phyloP scores from a whole-genome alignment of 2,797 vertebrate species.

The Choloepus didactylus region DNA sequence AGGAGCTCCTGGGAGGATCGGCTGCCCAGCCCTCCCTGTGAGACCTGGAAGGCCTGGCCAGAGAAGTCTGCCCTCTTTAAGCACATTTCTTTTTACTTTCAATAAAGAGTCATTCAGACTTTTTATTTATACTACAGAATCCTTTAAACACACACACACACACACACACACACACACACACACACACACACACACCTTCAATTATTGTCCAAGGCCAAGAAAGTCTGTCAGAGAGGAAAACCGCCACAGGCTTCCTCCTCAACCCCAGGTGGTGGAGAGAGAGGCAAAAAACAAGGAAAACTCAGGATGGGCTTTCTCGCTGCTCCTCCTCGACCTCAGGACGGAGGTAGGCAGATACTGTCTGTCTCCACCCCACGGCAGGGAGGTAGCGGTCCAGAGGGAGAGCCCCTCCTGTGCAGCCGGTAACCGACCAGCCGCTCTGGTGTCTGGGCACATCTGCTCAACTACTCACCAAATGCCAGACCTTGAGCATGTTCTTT shows the following conservation, averaged over 20 bases:
- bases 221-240: background rate
- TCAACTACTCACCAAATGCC: background rate
- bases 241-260: background rate
- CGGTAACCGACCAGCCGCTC: no score
- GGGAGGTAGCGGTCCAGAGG: background rate
- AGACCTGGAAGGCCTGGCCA: background rate
- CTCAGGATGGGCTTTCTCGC: background rate
- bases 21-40: background rate
- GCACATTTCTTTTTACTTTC: background rate
- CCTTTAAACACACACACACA: background rate
- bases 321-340: background rate
- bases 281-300: no score
- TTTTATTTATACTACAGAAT: constrained; percentile 3
- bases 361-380: background rate
- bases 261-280: background rate
- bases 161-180: no score
- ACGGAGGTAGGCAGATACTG: background rate
- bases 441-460: background rate
- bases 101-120: background rate
- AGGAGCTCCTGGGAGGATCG: rapidly evolving
- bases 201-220: background rate
- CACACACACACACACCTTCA: background rate
- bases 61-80: background rate
- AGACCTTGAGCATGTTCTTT: background rate
- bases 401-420: background rate